Conservation (phyloP, 2,113 vertebrate genomes). For the Mugil cephalus region DNA sequence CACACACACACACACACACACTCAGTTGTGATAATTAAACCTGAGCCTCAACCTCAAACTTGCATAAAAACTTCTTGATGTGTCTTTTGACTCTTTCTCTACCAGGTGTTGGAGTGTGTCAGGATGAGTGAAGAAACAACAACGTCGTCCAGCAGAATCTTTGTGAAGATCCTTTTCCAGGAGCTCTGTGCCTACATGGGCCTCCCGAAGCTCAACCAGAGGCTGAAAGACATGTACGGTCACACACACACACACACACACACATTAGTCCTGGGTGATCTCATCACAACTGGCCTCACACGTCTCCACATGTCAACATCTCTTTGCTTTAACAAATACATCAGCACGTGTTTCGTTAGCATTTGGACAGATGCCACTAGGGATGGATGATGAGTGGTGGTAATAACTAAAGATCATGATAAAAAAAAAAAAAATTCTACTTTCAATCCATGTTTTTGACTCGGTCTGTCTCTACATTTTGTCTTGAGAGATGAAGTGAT, state of each 20-base stretch:
- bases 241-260: background rate
- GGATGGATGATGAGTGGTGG: too few relatives aligned
- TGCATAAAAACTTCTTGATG: background rate
- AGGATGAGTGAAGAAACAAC: slow-evolving; percentile 97
- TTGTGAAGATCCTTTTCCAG: slow-evolving; percentile 99
- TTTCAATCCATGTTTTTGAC: too few relatives aligned
- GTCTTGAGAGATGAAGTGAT: too few relatives aligned
- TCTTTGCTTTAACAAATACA: background rate
- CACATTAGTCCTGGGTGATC: too few relatives aligned
- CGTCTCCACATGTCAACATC: too few relatives aligned
- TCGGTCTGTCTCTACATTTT: too few relatives aligned
- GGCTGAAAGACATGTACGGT: slow-evolving; percentile 94
- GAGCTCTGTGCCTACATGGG: slow-evolving; percentile 99
- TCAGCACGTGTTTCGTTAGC: background rate
- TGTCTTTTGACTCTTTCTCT: background rate
- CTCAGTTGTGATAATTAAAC: too few relatives aligned
- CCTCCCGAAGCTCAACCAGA: slow-evolving; percentile 94
- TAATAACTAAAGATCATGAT: too few relatives aligned
- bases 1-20: slow-evolving; percentile 10
- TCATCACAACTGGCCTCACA: too few relatives aligned
- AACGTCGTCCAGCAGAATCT: slow-evolving; percentile 97
- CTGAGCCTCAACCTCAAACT: too few relatives aligned
- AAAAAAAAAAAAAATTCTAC: too few relatives aligned
- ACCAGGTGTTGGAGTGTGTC: slow-evolving; percentile 95
- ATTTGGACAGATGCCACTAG: too few relatives aligned